phyloP scores from a whole-genome alignment of 2,888 invertebrate genomes.

The Zele albiditarsus region DNA sequence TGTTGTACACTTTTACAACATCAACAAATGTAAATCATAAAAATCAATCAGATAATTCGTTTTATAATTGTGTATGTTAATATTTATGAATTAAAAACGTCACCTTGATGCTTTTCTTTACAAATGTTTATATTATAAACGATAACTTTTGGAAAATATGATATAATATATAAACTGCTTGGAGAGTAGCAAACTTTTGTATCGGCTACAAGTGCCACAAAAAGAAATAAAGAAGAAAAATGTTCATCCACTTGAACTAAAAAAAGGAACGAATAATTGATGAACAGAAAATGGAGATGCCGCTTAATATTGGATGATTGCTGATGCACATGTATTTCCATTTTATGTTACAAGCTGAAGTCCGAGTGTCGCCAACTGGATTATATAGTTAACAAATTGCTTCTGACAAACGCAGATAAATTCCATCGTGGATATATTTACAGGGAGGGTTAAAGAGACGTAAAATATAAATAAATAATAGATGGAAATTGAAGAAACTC shows the following conservation, averaged over 20 bases:
- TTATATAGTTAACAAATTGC: neutral
- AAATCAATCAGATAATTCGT: neutral
- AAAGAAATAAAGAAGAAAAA: neutral
- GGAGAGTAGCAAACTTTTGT: neutral
- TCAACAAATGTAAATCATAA: neutral
- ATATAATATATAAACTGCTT: neutral
- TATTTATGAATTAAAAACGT: neutral
- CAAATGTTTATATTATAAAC: too few species aligned
- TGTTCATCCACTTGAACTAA: neutral
- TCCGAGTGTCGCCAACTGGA: neutral
- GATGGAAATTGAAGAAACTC: neutral
- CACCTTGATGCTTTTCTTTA: neutral
- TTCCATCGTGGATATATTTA: neutral
- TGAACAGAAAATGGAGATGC: neutral
- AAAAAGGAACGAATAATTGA: neutral
- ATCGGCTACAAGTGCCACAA: neutral
- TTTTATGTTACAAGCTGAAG: neutral
- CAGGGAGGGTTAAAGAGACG: neutral
- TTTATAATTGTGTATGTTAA: neutral
- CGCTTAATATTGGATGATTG: constrained; percentile 47
- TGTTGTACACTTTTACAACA: neutral
- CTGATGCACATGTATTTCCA: constrained; percentile 37
- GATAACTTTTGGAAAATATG: neutral
- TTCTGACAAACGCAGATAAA: neutral
- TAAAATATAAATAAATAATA: neutral